These are phyloP conservation scores for Remorina albescens DNA, from an alignment of 2,797 vertebrate genomes.

Conservation along the genomic window DNA sequence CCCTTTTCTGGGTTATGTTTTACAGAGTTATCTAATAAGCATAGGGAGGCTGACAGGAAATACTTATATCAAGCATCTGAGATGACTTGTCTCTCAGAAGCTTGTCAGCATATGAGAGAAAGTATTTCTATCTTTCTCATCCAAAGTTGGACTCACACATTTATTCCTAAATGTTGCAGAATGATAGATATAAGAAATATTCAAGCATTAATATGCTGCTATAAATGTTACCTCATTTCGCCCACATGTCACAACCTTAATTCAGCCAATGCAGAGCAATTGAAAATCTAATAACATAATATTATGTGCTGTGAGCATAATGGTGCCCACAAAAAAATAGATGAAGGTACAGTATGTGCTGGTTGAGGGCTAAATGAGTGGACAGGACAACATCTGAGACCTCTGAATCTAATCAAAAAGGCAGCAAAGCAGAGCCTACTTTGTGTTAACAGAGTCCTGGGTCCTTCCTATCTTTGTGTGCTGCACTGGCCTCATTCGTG, in stretches of 20 bases:
- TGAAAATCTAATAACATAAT: conserved; percentile 36
- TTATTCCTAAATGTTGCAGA: background rate
- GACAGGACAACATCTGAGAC: conserved; percentile 22
- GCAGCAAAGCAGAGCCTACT: conserved; percentile 8
- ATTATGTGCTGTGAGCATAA: conserved; percentile 27
- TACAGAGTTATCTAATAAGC: conserved; percentile 24
- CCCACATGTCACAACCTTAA: conserved; percentile 15
- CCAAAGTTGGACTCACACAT: conserved; percentile 4
- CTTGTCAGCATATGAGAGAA: conserved; percentile 15
- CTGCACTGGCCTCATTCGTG: conserved; percentile 44
- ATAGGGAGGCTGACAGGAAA: conserved; percentile 46
- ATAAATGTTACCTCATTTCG: conserved; percentile 30
- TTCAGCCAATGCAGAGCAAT: conserved; percentile 34
- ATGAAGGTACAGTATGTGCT: conserved; percentile 20
- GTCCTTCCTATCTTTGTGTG: conserved; percentile 37
- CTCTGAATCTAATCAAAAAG: conserved; percentile 23
- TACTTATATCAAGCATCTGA: conserved; percentile 45
- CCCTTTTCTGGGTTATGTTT: conserved; percentile 29
- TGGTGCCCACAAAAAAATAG: conserved; percentile 34
- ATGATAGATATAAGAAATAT: conserved; percentile 20
- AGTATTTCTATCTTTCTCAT: conserved; percentile 6
- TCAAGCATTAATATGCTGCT: background rate
- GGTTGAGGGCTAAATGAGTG: conserved; percentile 31
- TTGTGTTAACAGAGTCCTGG: conserved; percentile 29
- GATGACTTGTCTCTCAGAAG: conserved; percentile 36